phyloP scores from a whole-genome alignment of 2,113 vertebrate genomes.

The rat (Rattus norvegicus) region DNA sequence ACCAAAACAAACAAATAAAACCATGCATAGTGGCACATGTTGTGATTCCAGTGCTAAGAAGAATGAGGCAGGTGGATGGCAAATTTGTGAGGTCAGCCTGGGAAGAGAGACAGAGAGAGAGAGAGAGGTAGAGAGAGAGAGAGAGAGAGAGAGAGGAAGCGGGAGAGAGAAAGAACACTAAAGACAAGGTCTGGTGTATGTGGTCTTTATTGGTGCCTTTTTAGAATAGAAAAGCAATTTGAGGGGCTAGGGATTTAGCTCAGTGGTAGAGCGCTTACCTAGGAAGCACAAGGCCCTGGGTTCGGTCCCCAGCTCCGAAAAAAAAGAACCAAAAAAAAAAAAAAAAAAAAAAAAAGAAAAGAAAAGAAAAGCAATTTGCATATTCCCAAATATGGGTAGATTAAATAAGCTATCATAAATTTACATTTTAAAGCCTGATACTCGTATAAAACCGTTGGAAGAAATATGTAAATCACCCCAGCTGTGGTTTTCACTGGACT shows the following conservation, averaged over 20 bases:
- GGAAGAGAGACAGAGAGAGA: too few relatives aligned
- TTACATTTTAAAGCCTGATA: conserved; percentile 43
- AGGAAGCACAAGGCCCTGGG: too few relatives aligned
- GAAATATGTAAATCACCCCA: conserved; percentile 23
- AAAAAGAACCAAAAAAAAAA: too few relatives aligned
- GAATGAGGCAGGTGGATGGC: not conserved
- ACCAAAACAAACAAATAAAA: not conserved
- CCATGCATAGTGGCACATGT: too few relatives aligned
- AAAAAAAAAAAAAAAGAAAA: too few relatives aligned
- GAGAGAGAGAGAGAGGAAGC: not conserved
- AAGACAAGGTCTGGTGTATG: not conserved
- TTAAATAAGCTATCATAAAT: conserved; percentile 35
- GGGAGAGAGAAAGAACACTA: not conserved
- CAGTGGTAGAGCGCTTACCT: too few relatives aligned
- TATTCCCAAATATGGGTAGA: not conserved
- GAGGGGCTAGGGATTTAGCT: too few relatives aligned
- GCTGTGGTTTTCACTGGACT: not conserved
- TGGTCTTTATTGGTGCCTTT: not conserved
- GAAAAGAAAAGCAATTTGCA: not conserved
- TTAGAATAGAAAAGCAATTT: not conserved
- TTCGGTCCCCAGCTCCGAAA: too few relatives aligned
- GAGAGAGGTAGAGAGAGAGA: too few relatives aligned
- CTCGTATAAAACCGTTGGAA: not conserved
- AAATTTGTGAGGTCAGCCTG: not conserved
- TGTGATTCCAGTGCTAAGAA: not conserved